Evolutionary conservation across 2,797 vertebrate species (phyloP), one percentile per base, ranked within the genome.

Genomic region (Oophaga sylvatica): DNA sequence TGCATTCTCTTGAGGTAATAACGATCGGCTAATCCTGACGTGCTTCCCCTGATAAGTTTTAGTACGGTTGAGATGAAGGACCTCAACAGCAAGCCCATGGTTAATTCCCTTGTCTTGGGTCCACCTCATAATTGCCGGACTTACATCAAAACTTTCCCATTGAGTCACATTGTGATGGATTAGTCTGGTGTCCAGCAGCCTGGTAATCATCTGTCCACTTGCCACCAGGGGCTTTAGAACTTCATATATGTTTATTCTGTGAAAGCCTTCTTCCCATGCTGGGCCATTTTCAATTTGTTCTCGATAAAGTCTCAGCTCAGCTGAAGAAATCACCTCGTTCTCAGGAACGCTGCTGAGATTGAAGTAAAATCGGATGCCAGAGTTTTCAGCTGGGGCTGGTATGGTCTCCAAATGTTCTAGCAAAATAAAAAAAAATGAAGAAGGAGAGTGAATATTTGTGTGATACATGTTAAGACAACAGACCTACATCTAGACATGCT

Each of bases 81-180:
- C 97, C 95, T 99, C 98, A 79, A 99, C 94, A 0, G 97, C 97
- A 92, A 99, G 94, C 89, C 98, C 98, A 35, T 98, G 96, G 93
- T 99, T 99, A 3, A 97, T 97, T 90, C 95, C 94, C 89, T 95
- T 96, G 89, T 98, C 96, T 6, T 91, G 95, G 91, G 97, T 99
- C 98, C 98, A 99, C 83, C 97, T 97, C 92, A 98, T 94, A 92
- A 99, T 97, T 0, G 98, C 98, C 0, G 97, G 97, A 93, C 98
- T 99, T 91, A 99, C 98, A 81, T 99, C 98, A 68, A 99, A 99
- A 93, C 95, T 98, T 94, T 99, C 98, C 98, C 98, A 99, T 90
- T 94, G 94, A 0, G 97, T 97, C 87, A 94, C 87, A 90, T 99
- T 98, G 94, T 98, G 97, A 87, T 92, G 96, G 91, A 99, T 97